Evolutionary conservation across 2,113 vertebrate genomes (phyloP).

Genomic region (Indicator maculatus): DNA sequence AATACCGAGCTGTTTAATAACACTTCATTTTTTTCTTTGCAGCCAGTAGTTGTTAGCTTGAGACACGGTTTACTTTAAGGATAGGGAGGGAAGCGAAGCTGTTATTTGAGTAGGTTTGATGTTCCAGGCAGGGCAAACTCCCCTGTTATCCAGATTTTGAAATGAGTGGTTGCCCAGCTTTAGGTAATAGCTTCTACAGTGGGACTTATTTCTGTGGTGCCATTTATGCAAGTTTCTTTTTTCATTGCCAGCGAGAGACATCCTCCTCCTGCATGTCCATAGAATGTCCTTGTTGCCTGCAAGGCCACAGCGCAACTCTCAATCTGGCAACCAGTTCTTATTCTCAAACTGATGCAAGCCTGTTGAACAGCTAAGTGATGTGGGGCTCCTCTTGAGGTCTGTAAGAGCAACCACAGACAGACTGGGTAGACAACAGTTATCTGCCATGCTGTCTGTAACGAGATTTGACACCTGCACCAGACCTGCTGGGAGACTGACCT

Average conservation of each 20-base stretch:
- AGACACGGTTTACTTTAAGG: neutral
- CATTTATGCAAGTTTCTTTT: fast-evolving
- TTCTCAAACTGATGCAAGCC: neutral
- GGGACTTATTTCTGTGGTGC: neutral
- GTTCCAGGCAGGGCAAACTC: neutral
- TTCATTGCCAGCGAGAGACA: neutral
- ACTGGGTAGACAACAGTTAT: too few relatives aligned
- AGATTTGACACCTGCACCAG: neutral
- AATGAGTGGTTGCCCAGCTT: neutral
- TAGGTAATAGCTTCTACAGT: neutral
- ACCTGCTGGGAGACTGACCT: neutral
- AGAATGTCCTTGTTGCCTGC: neutral
- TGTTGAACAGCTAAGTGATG: neutral
- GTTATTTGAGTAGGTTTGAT: neutral
- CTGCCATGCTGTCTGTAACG: neutral
- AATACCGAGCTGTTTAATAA: neutral
- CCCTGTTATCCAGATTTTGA: neutral
- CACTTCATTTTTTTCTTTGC: constrained; percentile 18
- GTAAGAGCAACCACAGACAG: neutral
- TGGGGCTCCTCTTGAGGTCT: neutral
- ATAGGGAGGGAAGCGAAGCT: neutral
- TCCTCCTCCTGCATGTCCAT: fast-evolving
- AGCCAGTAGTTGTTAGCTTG: neutral
- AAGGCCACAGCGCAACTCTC: neutral
- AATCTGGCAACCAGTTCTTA: neutral